Base-by-base conservation (phyloP, 2,888 invertebrate genomes). In the Tortricodes alternella region DNA sequence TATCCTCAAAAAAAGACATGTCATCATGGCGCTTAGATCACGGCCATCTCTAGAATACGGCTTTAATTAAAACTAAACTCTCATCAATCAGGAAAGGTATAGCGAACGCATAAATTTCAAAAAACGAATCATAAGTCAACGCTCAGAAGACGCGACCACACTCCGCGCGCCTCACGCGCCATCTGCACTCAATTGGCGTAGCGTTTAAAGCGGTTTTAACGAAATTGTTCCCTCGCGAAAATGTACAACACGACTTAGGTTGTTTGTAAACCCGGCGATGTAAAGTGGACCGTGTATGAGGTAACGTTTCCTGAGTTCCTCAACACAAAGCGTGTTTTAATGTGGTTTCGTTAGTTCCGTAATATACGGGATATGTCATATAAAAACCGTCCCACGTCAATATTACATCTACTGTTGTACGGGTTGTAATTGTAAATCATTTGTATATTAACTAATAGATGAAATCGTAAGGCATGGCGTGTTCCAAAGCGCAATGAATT, bases 181-280 rank as follows among this genome's bases (percentile, higher is more conserved):
- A 89, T 89, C 80, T 82, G 83, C 78, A 68, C 61, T 76, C 86
- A 87, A 89, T 88, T 88, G 88, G 82, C 89, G 85, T 86, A 66
- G 78, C 85, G 77, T 65, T 70, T 69, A 66, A 62, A 61, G 66
- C 68, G 68, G 44, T 51, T 72, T 70, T 78, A 80, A 80, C 79
- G 81, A 83, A 85, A 78, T 80, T 76, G 78, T 78, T 77, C 76
- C 72, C 67, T 68, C 63, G 70, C 70, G 61, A 74, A 77, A 76
- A 68, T 70, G 70, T 69, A 71, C 64, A 55, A 60, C 58, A 59
- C 39, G 50, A 44, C 43, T 56, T 56, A 15, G 34, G 46, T 58
- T 52, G 46, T 63, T 63, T 63, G 57, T 60, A 62, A 62, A 57
- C 53, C 35, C n/a, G 34, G 16, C 35, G 35, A 34, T 46, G 46